A percentile compares a stretch with the other conserved stretches of the same genome.
Evolutionary conservation across 1,140 invertebrate species (phyloP).

Genomic region (Hyles vespertilio): DNA sequence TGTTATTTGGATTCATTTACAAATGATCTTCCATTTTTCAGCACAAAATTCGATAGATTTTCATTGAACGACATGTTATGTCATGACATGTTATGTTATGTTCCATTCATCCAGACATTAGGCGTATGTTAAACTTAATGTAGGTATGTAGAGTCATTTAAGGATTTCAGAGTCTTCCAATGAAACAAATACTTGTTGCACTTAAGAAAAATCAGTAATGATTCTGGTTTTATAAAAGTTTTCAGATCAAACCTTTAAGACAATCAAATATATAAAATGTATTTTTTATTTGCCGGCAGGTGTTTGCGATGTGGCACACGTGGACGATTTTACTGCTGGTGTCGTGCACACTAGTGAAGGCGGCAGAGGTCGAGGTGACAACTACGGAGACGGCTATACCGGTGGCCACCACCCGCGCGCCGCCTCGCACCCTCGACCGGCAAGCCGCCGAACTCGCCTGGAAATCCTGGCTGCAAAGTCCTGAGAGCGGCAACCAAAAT

Average conservation of each 20-base stretch:
- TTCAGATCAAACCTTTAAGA: too few relatives aligned
- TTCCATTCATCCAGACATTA: too few relatives aligned
- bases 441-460: slow-evolving; percentile 60
- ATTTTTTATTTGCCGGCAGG: slow-evolving; percentile 35
- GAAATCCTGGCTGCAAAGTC: slow-evolving; percentile 59
- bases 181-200: too few relatives aligned
- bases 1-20: slow-evolving; percentile 32
- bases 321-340: slow-evolving; percentile 63
- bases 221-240: not conserved
- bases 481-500: slow-evolving; percentile 57
- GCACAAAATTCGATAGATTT: too few relatives aligned
- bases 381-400: slow-evolving; percentile 18
- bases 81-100: too few relatives aligned
- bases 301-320: slow-evolving; percentile 70
- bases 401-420: slow-evolving; percentile 49
- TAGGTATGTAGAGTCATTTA: too few relatives aligned
- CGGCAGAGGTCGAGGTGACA: slow-evolving; percentile 31
- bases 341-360: slow-evolving; percentile 59
- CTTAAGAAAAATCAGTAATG: too few relatives aligned
- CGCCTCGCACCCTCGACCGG: slow-evolving; percentile 57
- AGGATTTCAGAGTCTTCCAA: too few relatives aligned
- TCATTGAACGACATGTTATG: too few relatives aligned
- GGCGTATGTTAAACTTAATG: too few relatives aligned
- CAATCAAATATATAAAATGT: too few relatives aligned
- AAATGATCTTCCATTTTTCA: slow-evolving; percentile 13